phyloP scores from a whole-genome alignment of 1,140 invertebrate genomes.

The Mizuhopecten yessoensis region DNA sequence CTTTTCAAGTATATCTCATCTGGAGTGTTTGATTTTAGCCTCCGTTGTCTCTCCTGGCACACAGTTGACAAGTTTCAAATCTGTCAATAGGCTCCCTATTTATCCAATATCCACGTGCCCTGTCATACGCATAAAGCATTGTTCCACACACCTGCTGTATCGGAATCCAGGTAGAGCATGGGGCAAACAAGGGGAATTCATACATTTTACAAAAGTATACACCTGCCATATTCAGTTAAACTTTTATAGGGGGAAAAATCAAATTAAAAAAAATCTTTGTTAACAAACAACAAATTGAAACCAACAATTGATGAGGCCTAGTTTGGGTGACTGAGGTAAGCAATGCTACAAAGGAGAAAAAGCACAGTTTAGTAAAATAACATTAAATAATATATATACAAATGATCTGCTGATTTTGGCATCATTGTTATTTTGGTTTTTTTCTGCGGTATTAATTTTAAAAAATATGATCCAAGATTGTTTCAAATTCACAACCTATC shows the following conservation, averaged over 20 bases:
- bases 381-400: no score
- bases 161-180: background rate
- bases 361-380: no score
- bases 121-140: background rate
- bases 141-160: conserved; percentile 4
- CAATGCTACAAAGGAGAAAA: no score
- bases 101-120: conserved; percentile 9
- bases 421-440: no score
- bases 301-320: no score
- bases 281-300: background rate
- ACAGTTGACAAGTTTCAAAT: background rate
- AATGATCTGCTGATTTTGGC: no score
- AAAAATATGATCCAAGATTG: no score
- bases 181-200: background rate
- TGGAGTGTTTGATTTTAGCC: background rate
- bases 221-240: background rate
- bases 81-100: conserved; percentile 12
- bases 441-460: no score
- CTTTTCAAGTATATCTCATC: background rate
- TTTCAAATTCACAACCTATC: no score
- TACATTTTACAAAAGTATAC: background rate
- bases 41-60: background rate
- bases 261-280: background rate
- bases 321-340: no score
- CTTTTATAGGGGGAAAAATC: background rate